phyloP scores from a whole-genome alignment of 2,113 vertebrate genomes.

The Chamaetylas fuelleborni region DNA sequence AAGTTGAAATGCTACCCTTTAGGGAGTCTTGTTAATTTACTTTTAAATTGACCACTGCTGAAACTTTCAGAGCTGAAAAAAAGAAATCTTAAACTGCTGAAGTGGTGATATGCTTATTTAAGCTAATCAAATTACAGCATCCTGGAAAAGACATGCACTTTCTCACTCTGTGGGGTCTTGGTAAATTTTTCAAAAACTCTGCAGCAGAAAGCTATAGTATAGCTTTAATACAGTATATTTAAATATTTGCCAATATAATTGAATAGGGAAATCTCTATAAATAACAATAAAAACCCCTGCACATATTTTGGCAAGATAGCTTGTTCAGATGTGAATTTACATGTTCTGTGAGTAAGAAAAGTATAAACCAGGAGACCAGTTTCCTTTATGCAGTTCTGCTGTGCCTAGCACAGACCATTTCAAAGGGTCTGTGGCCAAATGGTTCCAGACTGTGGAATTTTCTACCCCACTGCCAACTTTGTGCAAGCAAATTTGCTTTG shows the following conservation, averaged over 20 bases:
- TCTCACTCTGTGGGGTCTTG: neutral
- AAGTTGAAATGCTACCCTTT: neutral
- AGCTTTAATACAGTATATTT: neutral
- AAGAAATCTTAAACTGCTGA: neutral
- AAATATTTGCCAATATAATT: neutral
- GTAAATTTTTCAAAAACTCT: neutral
- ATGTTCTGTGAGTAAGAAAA: neutral
- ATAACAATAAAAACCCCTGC: neutral
- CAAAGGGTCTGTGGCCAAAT: conserved; percentile 28
- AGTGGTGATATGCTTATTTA: neutral
- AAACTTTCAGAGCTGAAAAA: neutral
- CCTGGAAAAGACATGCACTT: neutral
- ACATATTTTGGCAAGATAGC: neutral
- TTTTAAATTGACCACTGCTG: neutral
- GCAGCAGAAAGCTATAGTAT: neutral
- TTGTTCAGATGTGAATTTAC: neutral
- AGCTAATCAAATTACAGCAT: neutral
- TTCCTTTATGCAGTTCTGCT: neutral
- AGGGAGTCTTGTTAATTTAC: neutral
- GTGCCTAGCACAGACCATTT: conserved; percentile 2
- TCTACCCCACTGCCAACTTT: conserved; percentile 17
- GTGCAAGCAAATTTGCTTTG: conserved; percentile 42
- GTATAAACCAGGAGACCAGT: neutral
- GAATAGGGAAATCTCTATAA: neutral
- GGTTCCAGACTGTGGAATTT: conserved; percentile 38